Evolutionary conservation across 2,113 vertebrate genomes (phyloP).

Genomic region (Anguilla rostrata): DNA sequence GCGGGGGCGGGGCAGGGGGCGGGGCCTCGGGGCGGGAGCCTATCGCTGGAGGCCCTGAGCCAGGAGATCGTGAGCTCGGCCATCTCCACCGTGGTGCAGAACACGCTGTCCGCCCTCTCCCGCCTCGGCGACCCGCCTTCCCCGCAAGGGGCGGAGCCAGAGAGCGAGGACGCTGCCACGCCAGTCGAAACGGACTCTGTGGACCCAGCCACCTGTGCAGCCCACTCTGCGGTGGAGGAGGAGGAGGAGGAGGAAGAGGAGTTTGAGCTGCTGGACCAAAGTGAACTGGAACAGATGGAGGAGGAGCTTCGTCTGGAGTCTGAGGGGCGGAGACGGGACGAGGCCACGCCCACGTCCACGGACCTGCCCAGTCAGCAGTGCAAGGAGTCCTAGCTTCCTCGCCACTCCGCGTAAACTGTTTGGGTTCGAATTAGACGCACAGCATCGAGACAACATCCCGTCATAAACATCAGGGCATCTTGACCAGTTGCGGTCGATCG

Average conservation of each 20-base stretch:
- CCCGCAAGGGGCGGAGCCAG: neutral
- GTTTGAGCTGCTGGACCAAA: slow-evolving; percentile 99
- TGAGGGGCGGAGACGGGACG: slow-evolving; percentile 52
- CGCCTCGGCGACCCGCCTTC: slow-evolving; percentile 55
- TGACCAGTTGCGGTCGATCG: neutral
- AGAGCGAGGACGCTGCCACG: slow-evolving; percentile 23
- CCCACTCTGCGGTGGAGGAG: slow-evolving; percentile 74
- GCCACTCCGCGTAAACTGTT: neutral
- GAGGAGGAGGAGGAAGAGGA: slow-evolving; percentile 83
- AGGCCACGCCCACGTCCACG: slow-evolving; percentile 45
- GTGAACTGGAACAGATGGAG: slow-evolving; percentile 89
- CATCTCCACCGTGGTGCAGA: slow-evolving; percentile 81
- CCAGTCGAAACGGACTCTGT: slow-evolving; percentile 21
- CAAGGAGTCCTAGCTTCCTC: slow-evolving; percentile 63
- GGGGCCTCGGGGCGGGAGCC: slow-evolving; percentile 38
- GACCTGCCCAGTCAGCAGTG: slow-evolving; percentile 46
- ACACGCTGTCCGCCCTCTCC: slow-evolving; percentile 82
- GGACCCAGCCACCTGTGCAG: slow-evolving; percentile 46
- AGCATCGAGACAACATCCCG: neutral
- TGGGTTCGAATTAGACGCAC: slow-evolving; percentile 1
- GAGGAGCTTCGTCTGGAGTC: slow-evolving; percentile 74
- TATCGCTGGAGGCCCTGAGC: slow-evolving; percentile 60
- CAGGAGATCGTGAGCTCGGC: slow-evolving; percentile 85
- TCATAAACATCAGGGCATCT: neutral
- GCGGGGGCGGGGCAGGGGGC: slow-evolving; percentile 32